Percentiles rank a stretch among this genome's conserved stretches.
phyloP scores from a whole-genome alignment of 2,797 vertebrate species.

The Tiaroga cobitis region DNA sequence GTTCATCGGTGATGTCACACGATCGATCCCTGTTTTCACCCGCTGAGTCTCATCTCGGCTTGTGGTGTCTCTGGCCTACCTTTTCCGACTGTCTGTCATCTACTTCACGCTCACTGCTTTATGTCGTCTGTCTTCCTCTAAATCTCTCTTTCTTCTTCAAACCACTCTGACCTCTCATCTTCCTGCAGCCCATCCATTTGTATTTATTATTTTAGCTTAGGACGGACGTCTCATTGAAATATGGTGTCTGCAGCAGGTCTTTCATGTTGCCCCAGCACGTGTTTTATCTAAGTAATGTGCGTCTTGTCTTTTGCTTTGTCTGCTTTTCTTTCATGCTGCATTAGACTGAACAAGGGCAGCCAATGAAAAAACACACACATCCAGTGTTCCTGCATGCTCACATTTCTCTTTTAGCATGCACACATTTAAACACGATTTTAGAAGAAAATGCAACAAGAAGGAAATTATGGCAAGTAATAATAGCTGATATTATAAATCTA shows the following conservation, averaged over 20 bases:
- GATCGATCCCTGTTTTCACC: conserved; percentile 31
- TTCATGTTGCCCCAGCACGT: conserved; percentile 43
- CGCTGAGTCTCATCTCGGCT: conserved; percentile 4
- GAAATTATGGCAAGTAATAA: neutral
- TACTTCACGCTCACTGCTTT: conserved; percentile 14
- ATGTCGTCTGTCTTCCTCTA: conserved; percentile 19
- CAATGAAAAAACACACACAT: conserved; percentile 14
- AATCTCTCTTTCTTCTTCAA: conserved; percentile 26
- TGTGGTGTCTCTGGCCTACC: neutral
- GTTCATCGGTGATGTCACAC: conserved; percentile 37
- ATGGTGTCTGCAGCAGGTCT: conserved; percentile 35
- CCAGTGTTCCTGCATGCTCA: conserved; percentile 13
- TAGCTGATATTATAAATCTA: too few relatives aligned
- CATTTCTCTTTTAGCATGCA: conserved; percentile 36
- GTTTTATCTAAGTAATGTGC: conserved; percentile 55
- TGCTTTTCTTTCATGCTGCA: conserved; percentile 60
- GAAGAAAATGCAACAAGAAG: neutral
- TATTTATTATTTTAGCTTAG: conserved; percentile 44
- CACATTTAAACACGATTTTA: conserved; percentile 22
- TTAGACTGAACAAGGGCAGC: conserved; percentile 52
- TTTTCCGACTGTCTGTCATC: conserved; percentile 11
- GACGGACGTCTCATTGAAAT: conserved; percentile 52
- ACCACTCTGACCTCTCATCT: conserved; percentile 44
- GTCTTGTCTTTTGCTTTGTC: conserved; percentile 48
- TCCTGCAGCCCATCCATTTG: conserved; percentile 26